A percentile compares a stretch with the other conserved stretches of the same genome.
Evolutionary conservation across 2,113 vertebrate genomes (phyloP).

Genomic region (Dromaius novaehollandiae): DNA sequence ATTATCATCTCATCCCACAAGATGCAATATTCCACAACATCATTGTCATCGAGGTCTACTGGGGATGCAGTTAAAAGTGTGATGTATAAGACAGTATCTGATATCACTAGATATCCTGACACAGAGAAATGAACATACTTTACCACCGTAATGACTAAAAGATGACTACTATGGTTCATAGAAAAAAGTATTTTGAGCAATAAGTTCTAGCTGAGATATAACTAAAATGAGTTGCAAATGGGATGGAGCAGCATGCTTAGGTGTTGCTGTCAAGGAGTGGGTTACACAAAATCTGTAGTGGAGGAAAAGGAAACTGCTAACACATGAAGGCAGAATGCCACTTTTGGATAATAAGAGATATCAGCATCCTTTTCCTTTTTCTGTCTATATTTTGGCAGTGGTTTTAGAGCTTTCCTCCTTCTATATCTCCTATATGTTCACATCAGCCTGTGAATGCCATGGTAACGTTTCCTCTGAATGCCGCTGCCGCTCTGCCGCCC

Average conservation of each 20-base stretch:
- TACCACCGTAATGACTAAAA: background rate
- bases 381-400: background rate
- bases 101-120: background rate
- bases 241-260: background rate
- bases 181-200: background rate
- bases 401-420: constrained; percentile 18
- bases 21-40: background rate
- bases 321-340: background rate
- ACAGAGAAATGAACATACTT: background rate
- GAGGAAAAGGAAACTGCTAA: constrained; percentile 20
- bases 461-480: constrained; percentile 36
- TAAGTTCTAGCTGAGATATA: background rate
- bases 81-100: background rate
- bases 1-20: background rate
- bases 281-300: background rate
- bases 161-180: background rate
- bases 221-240: background rate
- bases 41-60: background rate
- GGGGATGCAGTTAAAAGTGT: background rate
- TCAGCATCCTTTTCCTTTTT: constrained; percentile 1
- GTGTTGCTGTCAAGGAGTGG: background rate
- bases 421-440: constrained; percentile 19
- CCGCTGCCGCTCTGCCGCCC: constrained; percentile 29
- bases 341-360: constrained; percentile 18
- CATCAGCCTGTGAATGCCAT: constrained; percentile 28